A percentile compares a stretch with the other conserved stretches of the same genome.
phyloP scores from a whole-genome alignment of 2,888 invertebrate genomes.

The Pollenia amentaria region DNA sequence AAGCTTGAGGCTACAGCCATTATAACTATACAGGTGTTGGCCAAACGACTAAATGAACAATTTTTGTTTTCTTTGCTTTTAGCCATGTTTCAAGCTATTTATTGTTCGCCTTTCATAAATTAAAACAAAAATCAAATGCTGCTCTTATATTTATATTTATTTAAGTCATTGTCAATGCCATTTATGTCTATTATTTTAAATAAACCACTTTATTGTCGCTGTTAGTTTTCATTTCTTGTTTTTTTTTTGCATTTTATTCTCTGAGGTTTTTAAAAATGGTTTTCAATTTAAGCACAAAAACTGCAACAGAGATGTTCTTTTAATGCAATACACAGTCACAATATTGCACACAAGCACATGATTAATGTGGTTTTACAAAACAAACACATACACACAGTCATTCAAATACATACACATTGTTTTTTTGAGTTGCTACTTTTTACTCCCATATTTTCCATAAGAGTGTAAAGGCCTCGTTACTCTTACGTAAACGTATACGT shows the following conservation, averaged over 20 bases:
- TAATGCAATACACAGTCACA: conserved; percentile 54
- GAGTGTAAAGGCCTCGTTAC: neutral
- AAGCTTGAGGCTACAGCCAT: neutral
- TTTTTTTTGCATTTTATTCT: conserved; percentile 3
- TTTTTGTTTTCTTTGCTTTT: neutral
- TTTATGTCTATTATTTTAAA: conserved; percentile 56
- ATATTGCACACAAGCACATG: conserved; percentile 62
- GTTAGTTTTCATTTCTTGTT: conserved; percentile 23
- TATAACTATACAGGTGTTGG: neutral
- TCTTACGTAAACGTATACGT: too few relatives aligned
- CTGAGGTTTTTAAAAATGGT: conserved; percentile 58
- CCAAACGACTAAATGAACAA: neutral
- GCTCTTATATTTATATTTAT: neutral
- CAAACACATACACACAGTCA: neutral
- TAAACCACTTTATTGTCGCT: conserved; percentile 47
- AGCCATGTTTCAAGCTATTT: neutral
- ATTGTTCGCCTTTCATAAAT: neutral
- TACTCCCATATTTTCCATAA: neutral
- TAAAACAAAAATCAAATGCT: conserved; percentile 16
- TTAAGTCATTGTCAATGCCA: conserved; percentile 39
- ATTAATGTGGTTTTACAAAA: conserved; percentile 6
- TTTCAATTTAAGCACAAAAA: conserved; percentile 48
- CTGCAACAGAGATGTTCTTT: conserved; percentile 53
- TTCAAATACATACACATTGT: neutral
- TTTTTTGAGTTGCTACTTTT: neutral